Evolutionary conservation across 2,797 vertebrate genomes (phyloP).

Genomic region (Microctenopoma steveboyesi): DNA sequence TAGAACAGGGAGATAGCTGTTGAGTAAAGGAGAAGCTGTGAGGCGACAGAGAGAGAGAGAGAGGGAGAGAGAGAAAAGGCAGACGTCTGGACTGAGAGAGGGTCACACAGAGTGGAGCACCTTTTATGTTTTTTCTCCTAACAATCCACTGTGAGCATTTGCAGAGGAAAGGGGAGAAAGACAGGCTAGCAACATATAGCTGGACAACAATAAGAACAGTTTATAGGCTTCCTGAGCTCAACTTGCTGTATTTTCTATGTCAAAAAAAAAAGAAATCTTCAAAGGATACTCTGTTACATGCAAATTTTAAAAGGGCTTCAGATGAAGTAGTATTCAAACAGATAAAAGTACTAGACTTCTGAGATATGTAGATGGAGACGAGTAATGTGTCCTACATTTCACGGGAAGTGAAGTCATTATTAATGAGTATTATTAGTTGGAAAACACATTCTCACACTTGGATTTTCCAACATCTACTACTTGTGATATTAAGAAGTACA

Average conservation of each 20-base stretch:
- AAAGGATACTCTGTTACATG: constrained; percentile 50
- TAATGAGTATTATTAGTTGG: constrained; percentile 55
- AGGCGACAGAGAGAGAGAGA: constrained; percentile 5
- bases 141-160: constrained; percentile 50
- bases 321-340: constrained; percentile 53
- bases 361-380: constrained; percentile 55
- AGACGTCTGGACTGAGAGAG: constrained; percentile 50
- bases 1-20: constrained; percentile 29
- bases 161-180: constrained; percentile 37
- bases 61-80: constrained; percentile 4
- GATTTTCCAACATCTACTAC: constrained; percentile 1
- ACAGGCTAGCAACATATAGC: constrained; percentile 20
- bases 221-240: constrained; percentile 36
- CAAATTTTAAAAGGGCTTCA: constrained; percentile 48
- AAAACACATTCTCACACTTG: constrained; percentile 31
- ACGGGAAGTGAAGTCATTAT: constrained; percentile 30
- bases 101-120: constrained; percentile 36
- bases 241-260: constrained; percentile 51
- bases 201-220: constrained; percentile 33
- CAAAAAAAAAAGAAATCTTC: constrained; percentile 56
- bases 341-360: constrained; percentile 64
- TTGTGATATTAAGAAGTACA: constrained; percentile 11
- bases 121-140: constrained; percentile 52
- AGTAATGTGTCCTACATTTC: constrained; percentile 59
- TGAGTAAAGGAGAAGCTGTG: constrained; percentile 24